Base-by-base conservation (phyloP, 1,140 invertebrate genomes). In the Gerris buenoi region DNA sequence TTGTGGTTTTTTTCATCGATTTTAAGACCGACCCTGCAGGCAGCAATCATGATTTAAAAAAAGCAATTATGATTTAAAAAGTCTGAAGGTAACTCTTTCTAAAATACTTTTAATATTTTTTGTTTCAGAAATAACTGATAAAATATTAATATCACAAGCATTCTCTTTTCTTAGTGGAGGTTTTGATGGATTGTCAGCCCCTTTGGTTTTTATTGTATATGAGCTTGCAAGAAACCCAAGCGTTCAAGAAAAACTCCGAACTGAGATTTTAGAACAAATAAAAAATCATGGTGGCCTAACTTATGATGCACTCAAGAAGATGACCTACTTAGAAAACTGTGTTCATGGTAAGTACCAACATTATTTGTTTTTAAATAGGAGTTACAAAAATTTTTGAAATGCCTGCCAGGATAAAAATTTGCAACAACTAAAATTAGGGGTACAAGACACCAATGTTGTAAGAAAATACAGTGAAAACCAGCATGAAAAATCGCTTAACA, bases 131-230 rank as follows among this genome's bases (percentile, higher is more conserved):
- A 15, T 76, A 76, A 13, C 76, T 79, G 64, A 63, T 15, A 13
- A 63, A 26, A 26, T 63, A 5, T 63, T 77, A 10, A 70, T 73
- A 0, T 72, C 73, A 0, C 75, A 76, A 46, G 75, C 71, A 0
- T 71, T 75, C 69, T 0, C 70, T 1, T 79, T 80, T 65, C 75
- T 79, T 63, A 66, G 79, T 10, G 80, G 75, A 74, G 76, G 79
- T 70, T 87, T 84, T 65, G 85, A 87, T 61, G 86, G 86, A 0
- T 81, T 82, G 0, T 79, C 84, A 0, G 78, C 77, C 13, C 71
- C 81, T 0, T 75, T 87, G 65, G 76, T 81, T 0, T 85, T 84
- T 65, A 70, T 76, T 0, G 69, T 79, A 0, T 81, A 83, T 61
- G 76, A 80, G 29, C 71, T 88, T 5, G 81, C 83, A 22, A 74